These are phyloP conservation scores for Parelbella ahira DNA, from an alignment of 2,888 invertebrate species.

Conservation along the genomic window DNA sequence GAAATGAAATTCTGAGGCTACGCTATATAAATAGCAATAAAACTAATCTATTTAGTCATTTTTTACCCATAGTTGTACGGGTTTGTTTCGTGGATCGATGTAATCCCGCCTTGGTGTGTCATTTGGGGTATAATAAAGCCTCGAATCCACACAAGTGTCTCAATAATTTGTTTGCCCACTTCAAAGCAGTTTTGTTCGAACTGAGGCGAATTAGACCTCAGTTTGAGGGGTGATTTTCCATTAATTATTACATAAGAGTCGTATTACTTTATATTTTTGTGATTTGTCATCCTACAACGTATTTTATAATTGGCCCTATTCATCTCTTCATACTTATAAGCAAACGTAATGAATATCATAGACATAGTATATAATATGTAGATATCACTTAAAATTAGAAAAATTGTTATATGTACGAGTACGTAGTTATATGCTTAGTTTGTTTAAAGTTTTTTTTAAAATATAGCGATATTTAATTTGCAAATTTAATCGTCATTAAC, in stretches of 20 bases:
- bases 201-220: slow-evolving; percentile 41
- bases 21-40: slow-evolving; percentile 38
- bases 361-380: no score
- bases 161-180: slow-evolving; percentile 64
- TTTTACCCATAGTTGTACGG: slow-evolving; percentile 39
- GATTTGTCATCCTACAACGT: not conserved
- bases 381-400: no score
- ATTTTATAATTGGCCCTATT: no score
- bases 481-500: no score
- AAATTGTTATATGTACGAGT: no score
- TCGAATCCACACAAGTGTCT: slow-evolving; percentile 63
- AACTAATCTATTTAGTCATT: slow-evolving; percentile 40
- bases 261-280: slow-evolving; percentile 6
- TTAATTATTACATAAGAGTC: slow-evolving; percentile 13
- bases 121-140: slow-evolving; percentile 60
- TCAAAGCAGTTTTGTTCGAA: slow-evolving; percentile 49
- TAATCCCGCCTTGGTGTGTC: slow-evolving; percentile 58
- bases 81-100: slow-evolving; percentile 47
- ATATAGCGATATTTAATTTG: no score
- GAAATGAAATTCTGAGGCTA: slow-evolving; percentile 7
- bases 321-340: no score
- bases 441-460: no score
- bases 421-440: no score
- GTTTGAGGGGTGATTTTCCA: slow-evolving; percentile 21
- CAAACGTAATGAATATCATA: no score